Evolutionary conservation across 2,113 vertebrate species (phyloP).

Genomic region (Phocoena phocoena): DNA sequence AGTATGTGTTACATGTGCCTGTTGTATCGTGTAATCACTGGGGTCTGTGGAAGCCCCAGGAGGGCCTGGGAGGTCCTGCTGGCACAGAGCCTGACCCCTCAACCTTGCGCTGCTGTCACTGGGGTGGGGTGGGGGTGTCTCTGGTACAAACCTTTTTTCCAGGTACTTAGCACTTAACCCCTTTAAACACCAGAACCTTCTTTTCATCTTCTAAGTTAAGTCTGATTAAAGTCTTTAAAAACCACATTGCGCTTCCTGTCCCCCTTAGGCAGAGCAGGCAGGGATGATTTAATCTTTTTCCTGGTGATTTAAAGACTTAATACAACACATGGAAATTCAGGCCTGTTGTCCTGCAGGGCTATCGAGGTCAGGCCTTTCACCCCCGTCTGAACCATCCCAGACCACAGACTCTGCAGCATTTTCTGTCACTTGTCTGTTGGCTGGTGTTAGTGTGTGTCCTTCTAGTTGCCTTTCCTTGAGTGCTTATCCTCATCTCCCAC

Average conservation of each 20-base stretch:
- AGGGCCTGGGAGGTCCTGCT: not conserved
- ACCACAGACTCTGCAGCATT: not conserved
- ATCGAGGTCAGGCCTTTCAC: not conserved
- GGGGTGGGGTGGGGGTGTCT: not conserved
- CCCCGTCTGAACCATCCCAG: not conserved
- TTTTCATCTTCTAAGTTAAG: not conserved
- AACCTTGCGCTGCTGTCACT: not conserved
- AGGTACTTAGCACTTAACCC: not conserved
- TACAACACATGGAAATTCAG: not conserved
- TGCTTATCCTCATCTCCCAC: not conserved
- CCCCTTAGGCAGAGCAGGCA: not conserved
- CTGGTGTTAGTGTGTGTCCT: not conserved
- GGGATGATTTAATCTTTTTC: not conserved
- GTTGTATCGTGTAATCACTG: not conserved
- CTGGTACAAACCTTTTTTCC: not conserved
- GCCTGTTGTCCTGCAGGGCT: not conserved
- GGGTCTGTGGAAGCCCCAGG: not conserved
- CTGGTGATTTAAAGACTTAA: not conserved
- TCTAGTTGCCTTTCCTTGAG: not conserved
- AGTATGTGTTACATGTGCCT: not conserved
- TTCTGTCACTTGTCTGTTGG: not conserved
- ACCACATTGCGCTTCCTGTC: not conserved
- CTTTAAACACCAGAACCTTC: not conserved
- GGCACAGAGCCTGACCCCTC: not conserved
- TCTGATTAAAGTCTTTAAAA: conserved; percentile 36